phyloP scores from a whole-genome alignment of 2,888 invertebrate genomes.

The Epistrophella euchroma region DNA sequence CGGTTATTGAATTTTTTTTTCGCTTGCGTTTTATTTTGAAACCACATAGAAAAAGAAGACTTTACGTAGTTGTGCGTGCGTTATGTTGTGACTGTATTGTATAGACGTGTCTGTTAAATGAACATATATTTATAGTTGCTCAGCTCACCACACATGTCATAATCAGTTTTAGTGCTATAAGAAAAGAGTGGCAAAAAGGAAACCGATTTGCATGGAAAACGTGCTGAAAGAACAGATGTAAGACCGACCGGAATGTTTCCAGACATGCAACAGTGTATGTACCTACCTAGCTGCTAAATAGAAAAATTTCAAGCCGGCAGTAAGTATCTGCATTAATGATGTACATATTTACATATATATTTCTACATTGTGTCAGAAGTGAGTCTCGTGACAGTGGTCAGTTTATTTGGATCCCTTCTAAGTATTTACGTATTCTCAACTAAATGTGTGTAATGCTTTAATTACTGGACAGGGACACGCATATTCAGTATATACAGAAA shows the following conservation, averaged over 20 bases:
- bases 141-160: conserved; percentile 26
- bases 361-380: conserved; percentile 44
- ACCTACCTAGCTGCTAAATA: not conserved
- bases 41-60: not conserved
- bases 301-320: not conserved
- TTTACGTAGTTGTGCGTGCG: conserved; percentile 45
- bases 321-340: not conserved
- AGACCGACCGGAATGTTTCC: conserved; percentile 29
- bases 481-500: not conserved
- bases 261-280: conserved; percentile 62
- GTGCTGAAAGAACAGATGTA: conserved; percentile 49
- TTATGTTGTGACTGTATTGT: not conserved
- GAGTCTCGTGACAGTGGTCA: conserved; percentile 64
- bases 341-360: not conserved
- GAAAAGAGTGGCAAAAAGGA: conserved; percentile 1
- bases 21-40: conserved; percentile 14
- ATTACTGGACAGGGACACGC: conserved; percentile 18
- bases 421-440: conserved; percentile 13
- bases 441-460: conserved; percentile 20
- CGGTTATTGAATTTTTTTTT: conserved; percentile 52
- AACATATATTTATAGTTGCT: conserved; percentile 54
- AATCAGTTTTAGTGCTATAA: conserved; percentile 21
- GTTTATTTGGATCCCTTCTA: conserved; percentile 38
- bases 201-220: conserved; percentile 34
- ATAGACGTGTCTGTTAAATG: conserved; percentile 61